A percentile compares a stretch with the other conserved stretches of the same genome.
Conservation (phyloP, 2,113 vertebrate genomes). For the Calidris pygmaea region DNA sequence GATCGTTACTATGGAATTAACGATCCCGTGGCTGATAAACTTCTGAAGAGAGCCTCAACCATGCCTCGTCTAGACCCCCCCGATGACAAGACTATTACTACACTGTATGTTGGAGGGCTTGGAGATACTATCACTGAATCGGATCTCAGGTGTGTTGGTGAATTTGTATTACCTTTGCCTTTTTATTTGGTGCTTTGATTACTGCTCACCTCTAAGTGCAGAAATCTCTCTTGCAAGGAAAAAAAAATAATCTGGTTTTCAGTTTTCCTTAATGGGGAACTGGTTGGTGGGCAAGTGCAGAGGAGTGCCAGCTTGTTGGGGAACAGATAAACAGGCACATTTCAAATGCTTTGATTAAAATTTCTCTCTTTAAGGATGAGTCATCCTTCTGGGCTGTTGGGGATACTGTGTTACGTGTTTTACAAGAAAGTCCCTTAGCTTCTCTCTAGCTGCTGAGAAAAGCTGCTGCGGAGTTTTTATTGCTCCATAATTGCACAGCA, state of each 20-base stretch:
- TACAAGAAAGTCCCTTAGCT: not conserved
- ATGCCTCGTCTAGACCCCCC: conserved; percentile 96
- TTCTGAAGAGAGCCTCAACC: conserved; percentile 92
- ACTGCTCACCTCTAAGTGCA: not conserved
- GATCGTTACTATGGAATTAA: conserved; percentile 98
- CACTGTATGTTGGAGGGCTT: conserved; percentile 93
- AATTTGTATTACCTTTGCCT: not conserved
- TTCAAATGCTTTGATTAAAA: conserved; percentile 2
- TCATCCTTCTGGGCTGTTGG: not conserved
- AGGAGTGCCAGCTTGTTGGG: conserved; percentile 9
- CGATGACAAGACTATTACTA: conserved; percentile 95
- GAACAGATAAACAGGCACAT: not conserved
- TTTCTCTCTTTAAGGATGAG: not conserved
- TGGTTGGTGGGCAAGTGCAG: conserved; percentile 9
- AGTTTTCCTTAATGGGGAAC: not conserved
- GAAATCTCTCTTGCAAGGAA: not conserved
- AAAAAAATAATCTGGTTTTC: not conserved
- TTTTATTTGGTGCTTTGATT: not conserved
- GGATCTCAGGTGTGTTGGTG: conserved; percentile 86
- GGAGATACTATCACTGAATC: conserved; percentile 94
- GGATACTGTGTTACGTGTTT: not conserved
- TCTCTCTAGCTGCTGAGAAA: not conserved
- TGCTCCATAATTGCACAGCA: not conserved
- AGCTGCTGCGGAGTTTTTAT: not conserved
- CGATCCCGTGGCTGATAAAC: conserved; percentile 96